phyloP scores from a whole-genome alignment of 2,888 invertebrate genomes.

The Tineola bisselliella region DNA sequence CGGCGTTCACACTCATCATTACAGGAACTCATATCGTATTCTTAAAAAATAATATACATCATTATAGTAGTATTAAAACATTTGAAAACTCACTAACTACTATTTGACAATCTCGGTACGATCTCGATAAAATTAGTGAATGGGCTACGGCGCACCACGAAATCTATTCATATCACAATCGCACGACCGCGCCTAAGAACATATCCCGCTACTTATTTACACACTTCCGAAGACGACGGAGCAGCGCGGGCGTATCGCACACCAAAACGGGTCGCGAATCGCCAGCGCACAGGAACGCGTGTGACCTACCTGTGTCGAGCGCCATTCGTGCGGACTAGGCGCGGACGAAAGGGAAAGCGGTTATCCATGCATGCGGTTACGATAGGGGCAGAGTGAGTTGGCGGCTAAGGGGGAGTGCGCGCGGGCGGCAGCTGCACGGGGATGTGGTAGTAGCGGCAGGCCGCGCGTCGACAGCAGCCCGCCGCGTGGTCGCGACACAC shows the following conservation, averaged over 20 bases:
- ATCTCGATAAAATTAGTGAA: slow-evolving; percentile 60
- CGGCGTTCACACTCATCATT: slow-evolving; percentile 49
- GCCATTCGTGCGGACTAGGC: slow-evolving; percentile 28
- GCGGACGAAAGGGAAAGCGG: slow-evolving; percentile 18
- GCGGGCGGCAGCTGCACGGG: slow-evolving; percentile 90
- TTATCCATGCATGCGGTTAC: background rate
- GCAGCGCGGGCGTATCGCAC: slow-evolving; percentile 29
- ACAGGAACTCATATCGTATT: slow-evolving; percentile 68
- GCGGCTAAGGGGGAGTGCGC: slow-evolving; percentile 58
- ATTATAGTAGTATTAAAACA: slow-evolving; percentile 55
- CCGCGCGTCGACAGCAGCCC: slow-evolving; percentile 90
- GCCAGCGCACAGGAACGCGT: slow-evolving; percentile 28
- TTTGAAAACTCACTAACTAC: slow-evolving; percentile 68
- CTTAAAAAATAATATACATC: slow-evolving; percentile 59
- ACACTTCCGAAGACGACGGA: slow-evolving; percentile 45
- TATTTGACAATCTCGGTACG: slow-evolving; percentile 62
- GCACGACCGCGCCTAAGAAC: slow-evolving; percentile 66
- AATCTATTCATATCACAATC: slow-evolving; percentile 68
- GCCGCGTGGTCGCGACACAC: slow-evolving; percentile 96
- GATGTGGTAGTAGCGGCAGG: slow-evolving; percentile 98
- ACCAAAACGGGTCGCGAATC: slow-evolving; percentile 19
- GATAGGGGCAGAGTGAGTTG: slow-evolving; percentile 20
- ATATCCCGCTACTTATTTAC: slow-evolving; percentile 66
- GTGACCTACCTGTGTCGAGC: slow-evolving; percentile 41
- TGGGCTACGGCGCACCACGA: slow-evolving; percentile 60